phyloP scores from a whole-genome alignment of 1,140 invertebrate species.

The Hyles euphorbiae region DNA sequence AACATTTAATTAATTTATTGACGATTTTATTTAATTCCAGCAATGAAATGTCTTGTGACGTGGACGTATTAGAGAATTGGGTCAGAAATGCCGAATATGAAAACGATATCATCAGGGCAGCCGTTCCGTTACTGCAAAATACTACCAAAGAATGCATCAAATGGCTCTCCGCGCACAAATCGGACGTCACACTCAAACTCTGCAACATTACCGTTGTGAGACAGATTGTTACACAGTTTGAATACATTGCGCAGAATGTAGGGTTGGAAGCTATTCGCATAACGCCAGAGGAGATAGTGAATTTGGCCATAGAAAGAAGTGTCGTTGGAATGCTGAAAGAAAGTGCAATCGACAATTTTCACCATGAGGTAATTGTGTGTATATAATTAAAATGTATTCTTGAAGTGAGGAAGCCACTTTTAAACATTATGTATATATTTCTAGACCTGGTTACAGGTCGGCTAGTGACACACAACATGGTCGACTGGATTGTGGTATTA shows the following conservation, averaged over 20 bases:
- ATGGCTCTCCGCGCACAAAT: constrained; percentile 43
- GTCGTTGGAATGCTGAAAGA: constrained; percentile 47
- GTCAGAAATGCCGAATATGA: constrained; percentile 41
- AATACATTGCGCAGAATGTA: constrained; percentile 40
- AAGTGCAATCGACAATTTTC: constrained; percentile 44
- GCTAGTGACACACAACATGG: too few relatives aligned
- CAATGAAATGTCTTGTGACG: constrained; percentile 43
- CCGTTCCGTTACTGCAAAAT: constrained; percentile 36
- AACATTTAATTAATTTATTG: too few relatives aligned
- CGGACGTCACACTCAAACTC: constrained; percentile 36
- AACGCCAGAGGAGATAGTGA: constrained; percentile 55
- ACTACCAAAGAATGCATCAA: constrained; percentile 36
- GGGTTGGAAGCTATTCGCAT: constrained; percentile 13
- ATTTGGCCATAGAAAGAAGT: constrained; percentile 47
- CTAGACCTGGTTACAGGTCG: too few relatives aligned
- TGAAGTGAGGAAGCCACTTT: not conserved
- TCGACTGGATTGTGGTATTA: too few relatives aligned
- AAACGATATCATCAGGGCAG: constrained; percentile 37
- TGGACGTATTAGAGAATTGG: constrained; percentile 48
- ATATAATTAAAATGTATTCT: not conserved
- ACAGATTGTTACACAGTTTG: constrained; percentile 63
- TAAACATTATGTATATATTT: not conserved
- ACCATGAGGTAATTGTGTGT: constrained; percentile 38
- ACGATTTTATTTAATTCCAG: constrained; percentile 24
- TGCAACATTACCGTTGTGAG: constrained; percentile 44